Percentiles rank a stretch among this genome's conserved stretches.
Evolutionary conservation across 2,888 invertebrate species (phyloP).

Genomic region (Lumbricus terrestris): DNA sequence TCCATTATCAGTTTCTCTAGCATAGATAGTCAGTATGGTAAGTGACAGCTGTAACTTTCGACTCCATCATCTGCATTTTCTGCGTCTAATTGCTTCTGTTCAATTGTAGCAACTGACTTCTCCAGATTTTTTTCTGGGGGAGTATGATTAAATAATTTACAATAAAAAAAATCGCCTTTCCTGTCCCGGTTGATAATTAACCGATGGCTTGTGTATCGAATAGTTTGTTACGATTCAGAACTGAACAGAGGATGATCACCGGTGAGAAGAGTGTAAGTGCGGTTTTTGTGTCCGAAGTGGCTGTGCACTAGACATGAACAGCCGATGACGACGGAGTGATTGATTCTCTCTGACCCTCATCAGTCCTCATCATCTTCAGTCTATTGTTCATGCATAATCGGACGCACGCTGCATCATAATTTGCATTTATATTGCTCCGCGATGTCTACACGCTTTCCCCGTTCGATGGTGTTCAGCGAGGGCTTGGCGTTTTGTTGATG

Average conservation of each 20-base stretch:
- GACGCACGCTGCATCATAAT: neutral
- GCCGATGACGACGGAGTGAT: neutral
- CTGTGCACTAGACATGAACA: neutral
- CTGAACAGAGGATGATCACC: too few species aligned
- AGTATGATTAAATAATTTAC: neutral
- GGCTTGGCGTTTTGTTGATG: neutral
- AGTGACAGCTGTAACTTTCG: neutral
- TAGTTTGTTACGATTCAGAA: neutral
- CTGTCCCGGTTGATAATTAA: neutral
- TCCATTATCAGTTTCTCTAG: neutral
- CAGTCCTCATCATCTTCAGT: neutral
- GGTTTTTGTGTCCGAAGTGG: neutral
- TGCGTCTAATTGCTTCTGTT: neutral
- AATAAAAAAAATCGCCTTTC: neutral
- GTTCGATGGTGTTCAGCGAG: neutral
- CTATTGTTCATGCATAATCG: conserved; percentile 16
- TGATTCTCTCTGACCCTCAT: conserved; percentile 5
- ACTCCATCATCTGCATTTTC: neutral
- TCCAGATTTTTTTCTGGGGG: neutral
- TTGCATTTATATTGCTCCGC: neutral
- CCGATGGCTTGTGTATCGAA: neutral
- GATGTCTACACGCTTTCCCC: neutral
- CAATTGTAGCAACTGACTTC: neutral
- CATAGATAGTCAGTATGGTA: neutral
- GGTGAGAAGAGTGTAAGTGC: neutral